Evolutionary conservation across 2,888 invertebrate species (phyloP).

Genomic region (Formica aserva): DNA sequence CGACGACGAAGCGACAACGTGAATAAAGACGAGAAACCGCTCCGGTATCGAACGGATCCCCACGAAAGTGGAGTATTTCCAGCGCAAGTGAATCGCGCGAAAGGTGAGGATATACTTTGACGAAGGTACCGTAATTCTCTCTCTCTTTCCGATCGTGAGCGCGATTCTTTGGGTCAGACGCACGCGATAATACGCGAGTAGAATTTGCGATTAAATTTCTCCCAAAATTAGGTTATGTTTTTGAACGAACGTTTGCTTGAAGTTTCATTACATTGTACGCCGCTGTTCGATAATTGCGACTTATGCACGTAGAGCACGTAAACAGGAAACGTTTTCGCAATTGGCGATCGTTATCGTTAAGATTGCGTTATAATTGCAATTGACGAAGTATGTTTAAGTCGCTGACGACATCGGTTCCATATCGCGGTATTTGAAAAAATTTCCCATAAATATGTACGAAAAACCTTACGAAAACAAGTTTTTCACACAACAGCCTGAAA

Average conservation of each 20-base stretch:
- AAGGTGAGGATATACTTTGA: background rate
- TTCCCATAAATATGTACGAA: background rate
- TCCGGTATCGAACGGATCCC: background rate
- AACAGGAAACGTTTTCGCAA: constrained; percentile 36
- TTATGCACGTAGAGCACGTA: background rate
- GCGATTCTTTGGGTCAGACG: background rate
- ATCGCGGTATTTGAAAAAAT: background rate
- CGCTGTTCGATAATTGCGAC: constrained; percentile 18
- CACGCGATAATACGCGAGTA: background rate
- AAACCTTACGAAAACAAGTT: background rate
- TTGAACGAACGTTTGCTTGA: background rate
- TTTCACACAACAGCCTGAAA: background rate
- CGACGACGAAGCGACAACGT: background rate
- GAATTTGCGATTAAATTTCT: background rate
- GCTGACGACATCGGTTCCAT: background rate
- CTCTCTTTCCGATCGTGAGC: too few relatives aligned
- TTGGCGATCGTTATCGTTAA: constrained; percentile 15
- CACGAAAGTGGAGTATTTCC: background rate
- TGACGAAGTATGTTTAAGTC: background rate
- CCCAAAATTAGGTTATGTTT: constrained; percentile 41
- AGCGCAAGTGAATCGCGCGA: background rate
- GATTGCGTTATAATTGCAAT: constrained; percentile 12
- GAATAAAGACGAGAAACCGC: constrained; percentile 15
- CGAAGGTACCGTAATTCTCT: background rate
- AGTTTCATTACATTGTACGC: background rate